phyloP scores from a whole-genome alignment of 2,888 invertebrate species.

The Tridacna gigas region DNA sequence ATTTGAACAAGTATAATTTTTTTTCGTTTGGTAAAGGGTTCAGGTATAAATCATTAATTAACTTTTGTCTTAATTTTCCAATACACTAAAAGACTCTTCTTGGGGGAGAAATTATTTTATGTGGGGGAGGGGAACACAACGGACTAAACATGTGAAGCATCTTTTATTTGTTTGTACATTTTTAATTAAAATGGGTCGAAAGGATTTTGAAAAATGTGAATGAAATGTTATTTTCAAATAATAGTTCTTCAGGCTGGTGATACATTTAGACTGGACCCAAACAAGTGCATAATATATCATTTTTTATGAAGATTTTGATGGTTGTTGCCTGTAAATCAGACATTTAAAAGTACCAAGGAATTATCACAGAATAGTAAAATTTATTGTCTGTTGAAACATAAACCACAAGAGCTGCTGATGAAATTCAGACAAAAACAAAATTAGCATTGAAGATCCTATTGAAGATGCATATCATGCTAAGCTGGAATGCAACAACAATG shows the following conservation, averaged over 20 bases:
- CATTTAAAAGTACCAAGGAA: too few species aligned
- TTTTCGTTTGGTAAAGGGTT: too few species aligned
- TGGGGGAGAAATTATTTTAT: conserved; percentile 2
- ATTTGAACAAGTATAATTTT: too few species aligned
- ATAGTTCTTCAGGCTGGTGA: neutral
- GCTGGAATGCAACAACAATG: neutral
- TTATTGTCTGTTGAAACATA: too few species aligned
- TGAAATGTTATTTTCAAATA: neutral
- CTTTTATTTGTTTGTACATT: neutral
- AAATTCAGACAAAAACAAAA: too few species aligned
- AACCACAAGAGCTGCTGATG: too few species aligned
- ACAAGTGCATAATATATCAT: neutral
- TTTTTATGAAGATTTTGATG: too few species aligned
- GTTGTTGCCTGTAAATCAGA: too few species aligned
- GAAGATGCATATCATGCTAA: conserved; percentile 5
- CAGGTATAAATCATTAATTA: conserved; percentile 44
- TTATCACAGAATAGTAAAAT: too few species aligned
- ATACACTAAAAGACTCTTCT: neutral
- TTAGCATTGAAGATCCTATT: neutral
- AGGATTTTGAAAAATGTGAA: conserved; percentile 1
- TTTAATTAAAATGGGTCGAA: conserved; percentile 3
- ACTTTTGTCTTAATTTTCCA: conserved; percentile 22
- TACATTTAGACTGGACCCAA: neutral
- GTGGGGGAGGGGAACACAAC: conserved; percentile 15
- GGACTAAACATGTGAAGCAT: neutral